phyloP scores from a whole-genome alignment of 2,888 invertebrate species.

The Plebejus anna region DNA sequence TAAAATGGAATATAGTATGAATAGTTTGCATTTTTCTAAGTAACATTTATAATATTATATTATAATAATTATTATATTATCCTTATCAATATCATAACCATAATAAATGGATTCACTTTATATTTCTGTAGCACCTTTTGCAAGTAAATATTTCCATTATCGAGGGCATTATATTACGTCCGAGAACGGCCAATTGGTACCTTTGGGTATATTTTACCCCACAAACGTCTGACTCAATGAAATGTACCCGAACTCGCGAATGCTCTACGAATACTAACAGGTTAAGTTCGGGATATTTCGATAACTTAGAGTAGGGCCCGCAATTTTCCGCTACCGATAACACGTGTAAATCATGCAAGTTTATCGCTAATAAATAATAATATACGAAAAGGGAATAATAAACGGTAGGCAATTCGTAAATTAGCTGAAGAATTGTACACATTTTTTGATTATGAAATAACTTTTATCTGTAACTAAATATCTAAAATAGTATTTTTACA shows the following conservation, averaged over 20 bases:
- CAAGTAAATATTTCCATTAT: conserved; percentile 10
- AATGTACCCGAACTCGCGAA: conserved; percentile 38
- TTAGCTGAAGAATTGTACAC: background rate
- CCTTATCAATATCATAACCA: background rate
- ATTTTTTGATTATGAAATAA: too few relatives aligned
- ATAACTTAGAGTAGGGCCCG: conserved; percentile 23
- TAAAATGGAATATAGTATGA: too few relatives aligned
- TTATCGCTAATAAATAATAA: conserved; percentile 7
- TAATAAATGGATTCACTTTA: background rate
- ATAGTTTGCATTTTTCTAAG: background rate
- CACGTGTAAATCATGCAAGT: conserved; percentile 28
- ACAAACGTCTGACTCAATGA: conserved; percentile 38
- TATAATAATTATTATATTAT: background rate
- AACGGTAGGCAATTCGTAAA: background rate
- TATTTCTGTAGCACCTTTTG: background rate
- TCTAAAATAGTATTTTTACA: too few relatives aligned
- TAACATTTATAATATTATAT: background rate
- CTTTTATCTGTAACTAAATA: too few relatives aligned
- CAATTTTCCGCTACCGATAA: conserved; percentile 18
- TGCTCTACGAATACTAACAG: conserved; percentile 39
- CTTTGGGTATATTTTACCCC: conserved; percentile 36
- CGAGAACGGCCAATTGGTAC: conserved; percentile 16
- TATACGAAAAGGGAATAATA: conserved; percentile 25
- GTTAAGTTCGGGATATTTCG: conserved; percentile 17
- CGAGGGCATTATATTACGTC: conserved; percentile 6